Evolutionary conservation across 2,888 invertebrate genomes (phyloP).

Genomic region (Drosophila helvetica): DNA sequence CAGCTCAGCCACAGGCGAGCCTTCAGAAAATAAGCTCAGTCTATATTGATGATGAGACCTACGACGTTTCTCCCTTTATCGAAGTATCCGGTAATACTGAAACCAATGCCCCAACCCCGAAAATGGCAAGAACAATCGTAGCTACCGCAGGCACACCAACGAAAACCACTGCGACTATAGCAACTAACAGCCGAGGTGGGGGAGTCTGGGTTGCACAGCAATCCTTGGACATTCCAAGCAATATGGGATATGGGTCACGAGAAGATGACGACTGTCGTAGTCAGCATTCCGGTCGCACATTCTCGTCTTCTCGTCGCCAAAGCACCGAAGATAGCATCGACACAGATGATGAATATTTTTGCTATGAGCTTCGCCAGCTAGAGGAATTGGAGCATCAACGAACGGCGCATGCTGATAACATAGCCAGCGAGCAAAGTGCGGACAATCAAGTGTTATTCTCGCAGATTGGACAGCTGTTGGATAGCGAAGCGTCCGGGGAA

Average conservation of each 20-base stretch:
- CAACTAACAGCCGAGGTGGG: conserved; percentile 5
- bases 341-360: conserved; percentile 97
- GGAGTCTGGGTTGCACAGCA: conserved; percentile 86
- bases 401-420: neutral
- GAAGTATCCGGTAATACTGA: neutral
- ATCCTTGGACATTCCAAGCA: conserved; percentile 90
- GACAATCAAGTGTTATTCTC: conserved; percentile 67
- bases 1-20: neutral
- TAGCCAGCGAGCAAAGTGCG: neutral
- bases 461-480: conserved; percentile 85
- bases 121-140: neutral
- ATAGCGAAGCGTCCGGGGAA: conserved; percentile 84
- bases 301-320: conserved; percentile 94
- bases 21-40: conserved; percentile 69
- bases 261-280: conserved; percentile 94
- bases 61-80: conserved; percentile 5
- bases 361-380: conserved; percentile 93
- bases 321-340: conserved; percentile 97
- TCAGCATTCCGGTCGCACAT: conserved; percentile 94
- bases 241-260: conserved; percentile 78
- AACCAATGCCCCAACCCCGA: conserved; percentile 2
- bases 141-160: neutral
- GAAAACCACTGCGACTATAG: neutral
- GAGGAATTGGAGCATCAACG: conserved; percentile 93
- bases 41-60: conserved; percentile 57